Percentiles rank a stretch among this genome's conserved stretches.
These are phyloP conservation scores for Isurus oxyrinchus DNA, from an alignment of 2,113 vertebrate genomes.

Conservation along the genomic window DNA sequence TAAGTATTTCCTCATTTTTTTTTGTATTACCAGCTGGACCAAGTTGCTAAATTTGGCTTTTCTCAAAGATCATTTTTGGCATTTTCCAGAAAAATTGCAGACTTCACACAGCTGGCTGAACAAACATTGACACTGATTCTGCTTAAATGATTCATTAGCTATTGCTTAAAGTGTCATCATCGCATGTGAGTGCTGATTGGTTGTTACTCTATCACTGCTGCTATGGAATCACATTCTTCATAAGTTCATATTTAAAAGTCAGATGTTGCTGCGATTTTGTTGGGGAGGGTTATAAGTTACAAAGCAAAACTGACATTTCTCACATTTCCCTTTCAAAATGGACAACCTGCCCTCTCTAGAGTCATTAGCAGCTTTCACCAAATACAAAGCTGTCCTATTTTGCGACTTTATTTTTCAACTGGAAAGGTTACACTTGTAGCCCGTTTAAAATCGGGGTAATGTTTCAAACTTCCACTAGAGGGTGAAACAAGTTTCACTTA, in stretches of 20 bases:
- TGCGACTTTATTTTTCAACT: not conserved
- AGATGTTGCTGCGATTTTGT: not conserved
- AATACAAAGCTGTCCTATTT: not conserved
- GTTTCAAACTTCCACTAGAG: not conserved
- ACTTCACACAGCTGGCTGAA: not conserved
- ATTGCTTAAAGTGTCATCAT: not conserved
- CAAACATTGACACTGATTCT: not conserved
- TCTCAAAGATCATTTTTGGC: not conserved
- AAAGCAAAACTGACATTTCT: not conserved
- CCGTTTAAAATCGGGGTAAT: not conserved
- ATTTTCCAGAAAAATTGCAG: not conserved
- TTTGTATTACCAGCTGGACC: not conserved
- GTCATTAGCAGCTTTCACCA: not conserved
- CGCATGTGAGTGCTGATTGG: not conserved
- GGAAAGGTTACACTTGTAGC: not conserved
- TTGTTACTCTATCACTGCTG: not conserved
- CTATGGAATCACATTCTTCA: not conserved
- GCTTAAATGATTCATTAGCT: not conserved
- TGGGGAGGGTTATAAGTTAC: not conserved
- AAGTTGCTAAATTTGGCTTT: not conserved
- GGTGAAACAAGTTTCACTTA: not conserved
- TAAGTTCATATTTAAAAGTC: not conserved
- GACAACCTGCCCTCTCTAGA: not conserved
- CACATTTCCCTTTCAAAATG: not conserved
- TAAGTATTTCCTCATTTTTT: not conserved